Base-by-base conservation (phyloP, 2,888 invertebrate genomes). In the Caenorhabditis imperialis region DNA sequence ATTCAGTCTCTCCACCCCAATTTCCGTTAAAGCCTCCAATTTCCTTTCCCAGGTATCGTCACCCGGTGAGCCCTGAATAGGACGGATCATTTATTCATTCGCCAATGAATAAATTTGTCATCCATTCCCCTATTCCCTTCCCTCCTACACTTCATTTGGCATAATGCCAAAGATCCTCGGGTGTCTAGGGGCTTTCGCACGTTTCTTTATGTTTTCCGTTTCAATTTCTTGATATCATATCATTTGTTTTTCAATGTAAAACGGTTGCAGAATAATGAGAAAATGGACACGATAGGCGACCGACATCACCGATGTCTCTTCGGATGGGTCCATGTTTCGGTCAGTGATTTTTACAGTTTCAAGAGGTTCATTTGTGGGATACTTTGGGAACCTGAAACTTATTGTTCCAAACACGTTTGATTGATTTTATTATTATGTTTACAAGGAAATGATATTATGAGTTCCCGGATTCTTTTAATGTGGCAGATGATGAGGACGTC, bases 251-350 rank as follows among this genome's bases (percentile, higher is more conserved):
- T n/a, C n/a, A n/a, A n/a, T n/a, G n/a, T n/a, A n/a, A n/a, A n/a
- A n/a, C n/a, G 16, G 14, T 58, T 57, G 10, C 57, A 57, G 57
- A 51, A 72, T 51, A 72, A 72, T 72, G 72, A 72, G 51, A 72
- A 63, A 22, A 72, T 72, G 72, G 72, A 72, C 53, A 72, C 72
- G 60, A 55, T 73, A 61, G 55, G 53, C 50, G 65, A 73, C 40
- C 65, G 67, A 61, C 67, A 67, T 67, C 73, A 73, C 47, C 75
- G 71, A 63, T 75, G 75, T 65, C 57, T 75, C 22, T 75, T 75
- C 35, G 75, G 71, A 37, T 75, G 62, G 63, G 55, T 71, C 7
- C 75, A 75, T 57, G 75, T 75, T 5, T 55, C 63, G 18, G 75
- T 75, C 16, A 40, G 71, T 33, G 22, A 12, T 25, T 40, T n/a